Percentiles rank a stretch among this genome's conserved stretches.
Conservation (phyloP, 2,888 invertebrate genomes). For the Thalpophila matura region DNA sequence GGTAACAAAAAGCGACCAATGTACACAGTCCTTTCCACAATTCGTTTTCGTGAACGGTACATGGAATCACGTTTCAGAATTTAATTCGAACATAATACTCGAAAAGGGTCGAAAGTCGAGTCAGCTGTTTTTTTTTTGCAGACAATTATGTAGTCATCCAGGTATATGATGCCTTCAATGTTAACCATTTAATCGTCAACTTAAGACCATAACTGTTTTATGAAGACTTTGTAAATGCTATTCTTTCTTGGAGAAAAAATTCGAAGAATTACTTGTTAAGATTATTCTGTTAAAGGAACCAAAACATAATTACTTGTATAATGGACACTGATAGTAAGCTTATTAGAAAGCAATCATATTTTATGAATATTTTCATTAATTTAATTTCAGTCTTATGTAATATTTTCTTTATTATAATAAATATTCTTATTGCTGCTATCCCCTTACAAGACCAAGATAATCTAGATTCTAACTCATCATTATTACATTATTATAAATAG, state of each 20-base stretch:
- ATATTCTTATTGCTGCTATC: not conserved
- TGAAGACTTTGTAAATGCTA: constrained; percentile 5
- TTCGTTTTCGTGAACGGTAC: constrained; percentile 65
- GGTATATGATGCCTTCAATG: constrained; percentile 24
- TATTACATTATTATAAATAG: not conserved
- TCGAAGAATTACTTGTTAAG: not conserved
- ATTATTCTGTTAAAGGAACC: not conserved
- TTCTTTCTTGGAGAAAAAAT: not conserved
- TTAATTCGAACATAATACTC: constrained; percentile 64
- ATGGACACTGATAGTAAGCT: not conserved
- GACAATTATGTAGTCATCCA: constrained; percentile 40
- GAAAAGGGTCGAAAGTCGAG: constrained; percentile 56
- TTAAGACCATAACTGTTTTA: constrained; percentile 15
- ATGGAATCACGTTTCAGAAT: constrained; percentile 65
- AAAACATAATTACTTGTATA: not conserved
- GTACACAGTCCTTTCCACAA: constrained; percentile 60
- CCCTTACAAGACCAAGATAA: not conserved
- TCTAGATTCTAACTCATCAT: not conserved
- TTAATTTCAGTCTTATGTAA: not conserved
- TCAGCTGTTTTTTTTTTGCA: constrained; percentile 41
- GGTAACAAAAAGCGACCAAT: constrained; percentile 46
- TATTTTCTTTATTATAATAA: not conserved
- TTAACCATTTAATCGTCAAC: constrained; percentile 32
- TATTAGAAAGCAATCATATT: not conserved
- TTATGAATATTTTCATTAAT: not conserved